Evolutionary conservation across 2,797 vertebrate species (phyloP).

Genomic region (Carduelis carduelis): DNA sequence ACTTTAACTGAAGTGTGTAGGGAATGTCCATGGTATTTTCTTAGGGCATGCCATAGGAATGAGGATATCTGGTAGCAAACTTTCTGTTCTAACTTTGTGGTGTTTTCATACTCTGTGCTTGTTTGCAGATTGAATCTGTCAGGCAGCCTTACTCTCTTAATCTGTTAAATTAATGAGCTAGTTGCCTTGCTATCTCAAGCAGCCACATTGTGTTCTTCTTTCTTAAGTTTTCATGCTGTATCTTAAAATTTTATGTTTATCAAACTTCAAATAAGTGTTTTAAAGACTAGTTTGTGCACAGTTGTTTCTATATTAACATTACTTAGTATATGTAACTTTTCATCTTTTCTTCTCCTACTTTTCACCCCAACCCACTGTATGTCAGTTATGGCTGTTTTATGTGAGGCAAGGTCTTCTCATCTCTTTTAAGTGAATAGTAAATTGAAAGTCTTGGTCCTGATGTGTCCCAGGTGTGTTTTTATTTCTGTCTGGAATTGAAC

Average conservation of each 20-base stretch:
- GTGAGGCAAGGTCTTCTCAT: background rate
- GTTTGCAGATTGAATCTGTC: background rate
- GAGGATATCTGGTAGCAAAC: background rate
- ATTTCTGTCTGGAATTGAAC: background rate
- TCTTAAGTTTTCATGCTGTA: background rate
- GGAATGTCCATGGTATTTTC: background rate
- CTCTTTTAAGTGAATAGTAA: background rate
- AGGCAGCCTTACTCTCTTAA: background rate
- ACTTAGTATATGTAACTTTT: background rate
- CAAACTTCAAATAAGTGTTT: background rate
- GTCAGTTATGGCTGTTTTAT: background rate
- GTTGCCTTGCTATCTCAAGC: background rate
- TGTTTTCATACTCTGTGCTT: background rate
- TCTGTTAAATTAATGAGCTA: background rate
- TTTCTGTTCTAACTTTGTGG: background rate
- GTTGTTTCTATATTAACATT: background rate
- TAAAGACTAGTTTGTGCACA: background rate
- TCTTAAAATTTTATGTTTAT: background rate
- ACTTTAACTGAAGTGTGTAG: background rate
- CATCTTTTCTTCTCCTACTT: background rate
- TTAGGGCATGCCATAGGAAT: background rate
- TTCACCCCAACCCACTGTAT: background rate
- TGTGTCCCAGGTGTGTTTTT: background rate
- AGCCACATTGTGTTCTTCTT: fast-evolving
- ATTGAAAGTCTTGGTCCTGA: background rate